Conservation (phyloP, 2,797 vertebrate genomes). For the Anguilla megastoma region DNA sequence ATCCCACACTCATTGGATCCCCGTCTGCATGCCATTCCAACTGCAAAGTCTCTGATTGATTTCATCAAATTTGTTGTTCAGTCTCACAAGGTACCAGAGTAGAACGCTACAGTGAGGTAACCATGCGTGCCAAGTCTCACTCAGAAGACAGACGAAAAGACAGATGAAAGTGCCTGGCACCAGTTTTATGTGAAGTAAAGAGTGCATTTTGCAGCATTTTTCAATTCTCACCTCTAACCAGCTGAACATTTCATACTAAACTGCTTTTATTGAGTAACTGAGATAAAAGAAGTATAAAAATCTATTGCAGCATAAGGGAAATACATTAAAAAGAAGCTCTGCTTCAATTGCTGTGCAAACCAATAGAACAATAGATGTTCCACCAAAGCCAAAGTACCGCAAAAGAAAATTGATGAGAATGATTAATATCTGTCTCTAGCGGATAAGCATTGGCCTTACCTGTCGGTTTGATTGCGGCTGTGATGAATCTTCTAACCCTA, state of each 20-base stretch:
- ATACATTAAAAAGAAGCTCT: neutral
- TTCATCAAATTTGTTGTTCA: constrained; percentile 9
- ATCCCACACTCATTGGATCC: constrained; percentile 49
- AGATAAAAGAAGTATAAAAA: constrained; percentile 21
- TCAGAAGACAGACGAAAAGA: neutral
- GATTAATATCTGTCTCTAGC: neutral
- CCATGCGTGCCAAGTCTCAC: neutral
- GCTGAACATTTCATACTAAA: neutral
- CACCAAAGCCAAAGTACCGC: neutral
- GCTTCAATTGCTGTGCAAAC: neutral
- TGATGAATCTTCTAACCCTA: neutral
- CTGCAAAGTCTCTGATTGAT: constrained; percentile 23
- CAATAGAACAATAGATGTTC: neutral
- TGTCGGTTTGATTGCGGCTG: neutral
- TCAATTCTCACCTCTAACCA: neutral
- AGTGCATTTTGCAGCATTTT: neutral
- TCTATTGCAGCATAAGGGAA: neutral
- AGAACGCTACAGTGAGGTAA: neutral
- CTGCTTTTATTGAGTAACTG: neutral
- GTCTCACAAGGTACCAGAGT: neutral
- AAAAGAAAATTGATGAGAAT: neutral
- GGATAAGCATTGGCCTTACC: neutral
- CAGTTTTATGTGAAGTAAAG: neutral
- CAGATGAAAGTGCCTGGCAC: neutral
- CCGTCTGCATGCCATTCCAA: constrained; percentile 37